A percentile compares a stretch with the other conserved stretches of the same genome.
phyloP scores from a whole-genome alignment of 2,113 vertebrate species.

The Tylochromis polylepis region DNA sequence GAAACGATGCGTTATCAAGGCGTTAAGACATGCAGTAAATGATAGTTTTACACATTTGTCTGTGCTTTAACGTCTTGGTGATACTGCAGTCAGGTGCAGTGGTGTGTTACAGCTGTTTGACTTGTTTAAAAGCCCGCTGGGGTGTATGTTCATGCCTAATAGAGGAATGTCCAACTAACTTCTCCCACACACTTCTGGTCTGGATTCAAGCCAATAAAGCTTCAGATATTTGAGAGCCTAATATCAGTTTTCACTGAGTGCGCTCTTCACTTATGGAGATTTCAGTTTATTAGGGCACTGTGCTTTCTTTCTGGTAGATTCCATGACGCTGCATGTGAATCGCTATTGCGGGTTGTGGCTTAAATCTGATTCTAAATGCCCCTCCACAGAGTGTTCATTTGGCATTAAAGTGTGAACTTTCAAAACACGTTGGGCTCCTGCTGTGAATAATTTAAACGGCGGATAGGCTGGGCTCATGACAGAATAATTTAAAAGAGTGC shows the following conservation, averaged over 20 bases:
- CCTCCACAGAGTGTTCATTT: neutral
- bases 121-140: neutral
- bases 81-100: too few species aligned
- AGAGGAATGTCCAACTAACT: neutral
- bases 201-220: neutral
- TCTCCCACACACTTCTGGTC: neutral
- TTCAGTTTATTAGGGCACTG: neutral
- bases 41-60: too few species aligned
- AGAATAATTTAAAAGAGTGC: neutral
- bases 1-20: too few species aligned
- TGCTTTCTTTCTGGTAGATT: neutral
- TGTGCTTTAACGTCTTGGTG: too few species aligned
- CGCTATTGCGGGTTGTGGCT: neutral
- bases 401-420: neutral
- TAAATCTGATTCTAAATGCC: neutral
- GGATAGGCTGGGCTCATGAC: neutral
- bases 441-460: neutral
- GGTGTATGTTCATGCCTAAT: neutral
- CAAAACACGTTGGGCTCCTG: neutral
- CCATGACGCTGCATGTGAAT: neutral
- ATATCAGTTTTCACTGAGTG: neutral
- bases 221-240: neutral
- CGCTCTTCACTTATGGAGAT: neutral
- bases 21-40: too few species aligned
- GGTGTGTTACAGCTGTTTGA: neutral